Conservation (phyloP, 2,888 invertebrate genomes). For the Caenorhabditis becei region DNA sequence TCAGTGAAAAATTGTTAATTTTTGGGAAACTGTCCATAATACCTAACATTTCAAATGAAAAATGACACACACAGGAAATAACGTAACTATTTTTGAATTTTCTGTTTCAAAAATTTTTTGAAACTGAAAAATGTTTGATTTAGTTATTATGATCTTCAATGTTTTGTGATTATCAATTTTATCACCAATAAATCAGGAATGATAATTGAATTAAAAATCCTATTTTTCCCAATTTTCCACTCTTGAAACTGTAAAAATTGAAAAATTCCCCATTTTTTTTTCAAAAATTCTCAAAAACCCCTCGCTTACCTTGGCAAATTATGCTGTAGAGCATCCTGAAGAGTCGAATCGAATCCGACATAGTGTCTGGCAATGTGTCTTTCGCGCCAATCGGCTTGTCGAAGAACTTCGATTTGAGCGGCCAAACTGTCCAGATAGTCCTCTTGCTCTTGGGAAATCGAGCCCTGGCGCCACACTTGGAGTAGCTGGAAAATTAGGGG, state of each 20-base stretch:
- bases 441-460: constrained; percentile 95
- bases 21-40: no score
- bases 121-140: no score
- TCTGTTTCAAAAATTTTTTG: no score
- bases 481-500: constrained; percentile 87
- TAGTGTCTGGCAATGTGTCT: constrained; percentile 88
- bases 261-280: not conserved
- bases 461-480: constrained; percentile 86
- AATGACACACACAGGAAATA: no score
- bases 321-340: constrained; percentile 97
- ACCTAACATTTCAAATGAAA: no score
- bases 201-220: no score
- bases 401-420: constrained; percentile 92
- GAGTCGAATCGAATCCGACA: constrained; percentile 93
- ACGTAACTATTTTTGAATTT: no score
- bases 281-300: not conserved
- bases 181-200: no score
- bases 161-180: no score
- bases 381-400: constrained; percentile 91
- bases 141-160: no score
- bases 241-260: not conserved
- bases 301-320: constrained; percentile 86
- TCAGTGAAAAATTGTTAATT: no score
- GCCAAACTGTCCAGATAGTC: constrained; percentile 96
- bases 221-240: no score